A percentile compares a stretch with the other conserved stretches of the same genome.
Evolutionary conservation across 2,797 vertebrate genomes (phyloP).

Genomic region (Microtus californicus): DNA sequence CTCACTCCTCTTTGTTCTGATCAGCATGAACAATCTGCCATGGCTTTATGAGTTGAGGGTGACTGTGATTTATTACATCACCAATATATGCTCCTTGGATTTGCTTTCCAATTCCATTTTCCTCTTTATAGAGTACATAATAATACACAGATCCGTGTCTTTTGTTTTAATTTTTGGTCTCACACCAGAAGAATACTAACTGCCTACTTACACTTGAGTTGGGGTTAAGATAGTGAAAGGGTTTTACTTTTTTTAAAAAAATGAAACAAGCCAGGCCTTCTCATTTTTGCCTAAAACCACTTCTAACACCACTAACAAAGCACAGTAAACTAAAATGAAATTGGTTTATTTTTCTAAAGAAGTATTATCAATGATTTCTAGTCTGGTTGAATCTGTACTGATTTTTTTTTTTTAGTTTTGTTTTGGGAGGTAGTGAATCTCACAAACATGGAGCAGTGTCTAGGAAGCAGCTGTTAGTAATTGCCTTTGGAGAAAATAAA

Average conservation of each 20-base stretch:
- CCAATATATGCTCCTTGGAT: conserved; percentile 6
- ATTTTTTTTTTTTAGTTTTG: conserved; percentile 25
- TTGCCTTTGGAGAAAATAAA: conserved; percentile 57
- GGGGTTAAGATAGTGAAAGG: neutral
- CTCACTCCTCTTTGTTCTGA: conserved; percentile 34
- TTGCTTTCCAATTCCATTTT: conserved; percentile 51
- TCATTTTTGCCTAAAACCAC: conserved; percentile 28
- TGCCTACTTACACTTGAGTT: conserved; percentile 32
- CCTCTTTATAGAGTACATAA: neutral
- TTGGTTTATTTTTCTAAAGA: conserved; percentile 16
- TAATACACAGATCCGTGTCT: neutral
- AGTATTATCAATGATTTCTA: conserved; percentile 29
- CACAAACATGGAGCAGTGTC: neutral
- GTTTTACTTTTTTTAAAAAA: conserved; percentile 31
- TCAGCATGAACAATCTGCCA: neutral
- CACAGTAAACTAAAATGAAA: conserved; percentile 50
- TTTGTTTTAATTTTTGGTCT: neutral
- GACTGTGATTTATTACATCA: conserved; percentile 50
- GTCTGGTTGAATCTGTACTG: neutral
- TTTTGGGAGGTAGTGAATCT: neutral
- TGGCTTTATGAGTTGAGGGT: conserved; percentile 44
- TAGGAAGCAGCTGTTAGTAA: conserved; percentile 43
- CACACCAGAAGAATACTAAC: conserved; percentile 1
- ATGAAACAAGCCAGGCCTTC: neutral
- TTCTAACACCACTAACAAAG: conserved; percentile 18